Base-by-base conservation (phyloP, 2,797 vertebrate species). In the Alfaro cultratus region DNA sequence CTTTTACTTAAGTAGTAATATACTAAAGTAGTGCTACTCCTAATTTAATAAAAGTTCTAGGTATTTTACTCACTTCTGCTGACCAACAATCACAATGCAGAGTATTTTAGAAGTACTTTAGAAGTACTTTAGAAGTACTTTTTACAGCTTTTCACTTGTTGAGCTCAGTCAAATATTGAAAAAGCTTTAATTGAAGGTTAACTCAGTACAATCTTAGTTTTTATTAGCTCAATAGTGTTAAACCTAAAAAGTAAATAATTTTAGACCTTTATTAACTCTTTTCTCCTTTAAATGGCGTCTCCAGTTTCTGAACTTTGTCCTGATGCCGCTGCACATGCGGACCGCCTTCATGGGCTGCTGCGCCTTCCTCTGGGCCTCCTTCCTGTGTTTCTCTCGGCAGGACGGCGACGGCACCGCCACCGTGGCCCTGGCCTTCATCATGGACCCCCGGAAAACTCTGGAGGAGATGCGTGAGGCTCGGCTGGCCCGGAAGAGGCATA, bases 301-400 rank as follows among this genome's bases (percentile, higher is more conserved):
- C 21, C 95, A 99, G 98, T 94, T 98, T 3, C 94, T 97, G 88
- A 99, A 99, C 94, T 99, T 99, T 77, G 80, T 95, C 73, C 88
- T 99, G 86, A 93, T 99, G 87, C 98, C 98, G 0, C 77, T 97
- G 70, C 92, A 96, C 92, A 93, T 97, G 95, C 93, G 97, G 31
- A 98, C 97, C 1, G 96, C 96, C 41, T 99, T 97, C 91, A 96
- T 96, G 73, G 98, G 97, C 76, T 96, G 97, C 88, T 97, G 96
- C 86, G 96, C 96, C 51, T 98, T 99, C 93, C 91, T 97, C 78
- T 99, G 98, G 98, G 96, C 97, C 79, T 91, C 95, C 71, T 99
- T 98, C 94, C 92, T 99, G n/a, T 99, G 98, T 91, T 97, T 97
- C 91, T 98, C 97, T 0, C 95, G 96, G 15, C 97, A 98, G 86